Evolutionary conservation across 2,797 vertebrate species (phyloP).

Genomic region (Galaxias olidus): DNA sequence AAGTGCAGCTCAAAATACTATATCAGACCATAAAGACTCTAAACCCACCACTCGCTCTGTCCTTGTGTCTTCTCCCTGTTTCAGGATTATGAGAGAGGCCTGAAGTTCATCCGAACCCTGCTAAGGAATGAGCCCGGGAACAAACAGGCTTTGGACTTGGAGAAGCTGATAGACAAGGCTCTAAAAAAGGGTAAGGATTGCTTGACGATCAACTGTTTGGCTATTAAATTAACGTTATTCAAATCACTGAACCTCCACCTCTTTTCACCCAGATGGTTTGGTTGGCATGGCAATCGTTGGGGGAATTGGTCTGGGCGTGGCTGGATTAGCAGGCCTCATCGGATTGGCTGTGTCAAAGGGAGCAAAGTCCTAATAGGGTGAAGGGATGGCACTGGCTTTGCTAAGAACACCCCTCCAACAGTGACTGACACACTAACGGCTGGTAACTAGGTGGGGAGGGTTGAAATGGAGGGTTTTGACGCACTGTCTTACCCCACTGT

Average conservation of each 20-base stretch:
- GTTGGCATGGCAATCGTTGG: conserved; percentile 94
- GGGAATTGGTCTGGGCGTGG: conserved; percentile 86
- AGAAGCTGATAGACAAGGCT: conserved; percentile 86
- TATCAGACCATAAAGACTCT: background rate
- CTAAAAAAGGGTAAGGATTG: conserved; percentile 85
- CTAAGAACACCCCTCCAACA: conserved; percentile 18
- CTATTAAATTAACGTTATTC: background rate
- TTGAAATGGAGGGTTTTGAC: background rate
- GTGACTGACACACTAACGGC: conserved; percentile 42
- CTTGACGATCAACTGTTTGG: too few relatives aligned
- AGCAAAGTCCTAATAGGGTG: conserved; percentile 79
- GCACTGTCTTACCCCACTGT: background rate
- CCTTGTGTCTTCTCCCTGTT: background rate
- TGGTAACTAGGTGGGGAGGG: conserved; percentile 20
- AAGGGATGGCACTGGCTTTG: conserved; percentile 7
- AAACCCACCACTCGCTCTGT: background rate
- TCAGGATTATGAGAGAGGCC: conserved; percentile 87
- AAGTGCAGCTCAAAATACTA: background rate
- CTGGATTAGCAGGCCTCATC: conserved; percentile 86
- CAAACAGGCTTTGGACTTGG: conserved; percentile 86
- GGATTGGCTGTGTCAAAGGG: conserved; percentile 87
- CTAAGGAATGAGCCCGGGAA: conserved; percentile 86
- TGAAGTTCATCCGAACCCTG: conserved; percentile 86
- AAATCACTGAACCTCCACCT: conserved; percentile 8
- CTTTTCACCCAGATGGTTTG: conserved; percentile 79